Percentiles rank a stretch among this genome's conserved stretches.
Evolutionary conservation across 2,888 invertebrate genomes (phyloP).

Genomic region (Hipparchia sbordonii): DNA sequence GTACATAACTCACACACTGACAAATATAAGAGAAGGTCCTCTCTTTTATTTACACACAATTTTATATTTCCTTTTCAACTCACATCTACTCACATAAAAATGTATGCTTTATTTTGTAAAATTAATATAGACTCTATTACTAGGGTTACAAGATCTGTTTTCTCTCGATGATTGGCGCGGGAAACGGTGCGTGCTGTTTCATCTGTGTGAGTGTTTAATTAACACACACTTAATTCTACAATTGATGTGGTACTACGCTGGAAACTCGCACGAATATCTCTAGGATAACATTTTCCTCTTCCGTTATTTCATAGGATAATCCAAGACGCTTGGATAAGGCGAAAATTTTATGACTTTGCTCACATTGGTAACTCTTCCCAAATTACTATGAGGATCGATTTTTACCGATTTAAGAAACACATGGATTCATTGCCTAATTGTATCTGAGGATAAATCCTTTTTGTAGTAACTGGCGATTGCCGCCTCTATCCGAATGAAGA

Average conservation of each 20-base stretch:
- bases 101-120: conserved; percentile 41
- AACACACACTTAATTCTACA: conserved; percentile 47
- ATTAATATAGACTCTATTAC: conserved; percentile 30
- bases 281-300: neutral
- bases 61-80: conserved; percentile 46
- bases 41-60: conserved; percentile 45
- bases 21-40: conserved; percentile 12
- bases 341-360: conserved; percentile 48
- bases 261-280: conserved; percentile 1
- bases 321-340: conserved; percentile 24
- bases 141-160: conserved; percentile 39
- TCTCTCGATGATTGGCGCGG: conserved; percentile 22
- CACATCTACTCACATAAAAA: conserved; percentile 53
- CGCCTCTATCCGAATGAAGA: too few relatives aligned
- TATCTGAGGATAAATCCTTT: conserved; percentile 24
- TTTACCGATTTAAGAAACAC: conserved; percentile 47
- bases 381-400: conserved; percentile 66
- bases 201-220: conserved; percentile 67
- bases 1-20: conserved; percentile 32
- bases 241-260: conserved; percentile 32
- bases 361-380: conserved; percentile 51
- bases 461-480: too few relatives aligned
- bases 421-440: conserved; percentile 42
- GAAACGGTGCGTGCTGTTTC: conserved; percentile 19
- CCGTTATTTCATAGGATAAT: neutral